phyloP scores from a whole-genome alignment of 23 tunicate genomes.

The Botrylloides violaceus region DNA sequence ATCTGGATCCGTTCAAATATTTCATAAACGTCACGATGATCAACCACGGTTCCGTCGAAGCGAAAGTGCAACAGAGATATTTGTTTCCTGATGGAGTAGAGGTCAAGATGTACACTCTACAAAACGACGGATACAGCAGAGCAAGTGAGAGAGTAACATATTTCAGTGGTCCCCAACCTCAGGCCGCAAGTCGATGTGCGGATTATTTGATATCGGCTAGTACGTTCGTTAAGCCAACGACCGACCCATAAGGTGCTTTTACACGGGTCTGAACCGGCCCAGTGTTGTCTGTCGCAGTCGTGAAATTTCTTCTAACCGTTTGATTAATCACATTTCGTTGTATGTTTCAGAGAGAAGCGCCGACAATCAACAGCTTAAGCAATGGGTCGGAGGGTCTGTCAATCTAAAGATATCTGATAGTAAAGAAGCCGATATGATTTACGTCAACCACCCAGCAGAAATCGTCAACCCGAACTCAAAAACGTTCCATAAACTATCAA shows the following conservation, averaged over 20 bases:
- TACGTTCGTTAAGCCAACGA: too few relatives aligned
- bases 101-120: not conserved
- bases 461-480: not conserved
- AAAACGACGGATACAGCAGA: not conserved
- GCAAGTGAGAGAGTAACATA: too few relatives aligned
- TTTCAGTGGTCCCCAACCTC: too few relatives aligned
- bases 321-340: not conserved
- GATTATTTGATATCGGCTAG: too few relatives aligned
- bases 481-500: constrained; percentile 13
- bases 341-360: constrained; percentile 12
- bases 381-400: not conserved
- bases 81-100: constrained; percentile 13
- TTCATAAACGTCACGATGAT: not conserved
- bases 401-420: not conserved
- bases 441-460: constrained; percentile 6
- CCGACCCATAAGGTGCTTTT: too few relatives aligned
- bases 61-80: not conserved
- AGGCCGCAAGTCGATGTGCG: too few relatives aligned
- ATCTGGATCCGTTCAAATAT: not conserved
- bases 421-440: not conserved
- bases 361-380: not conserved
- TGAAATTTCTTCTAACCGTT: too few relatives aligned
- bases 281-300: too few relatives aligned
- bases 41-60: not conserved
- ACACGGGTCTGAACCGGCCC: too few relatives aligned